Evolutionary conservation across 2,797 vertebrate genomes (phyloP).

Genomic region (Kryptopterus vitreolus): DNA sequence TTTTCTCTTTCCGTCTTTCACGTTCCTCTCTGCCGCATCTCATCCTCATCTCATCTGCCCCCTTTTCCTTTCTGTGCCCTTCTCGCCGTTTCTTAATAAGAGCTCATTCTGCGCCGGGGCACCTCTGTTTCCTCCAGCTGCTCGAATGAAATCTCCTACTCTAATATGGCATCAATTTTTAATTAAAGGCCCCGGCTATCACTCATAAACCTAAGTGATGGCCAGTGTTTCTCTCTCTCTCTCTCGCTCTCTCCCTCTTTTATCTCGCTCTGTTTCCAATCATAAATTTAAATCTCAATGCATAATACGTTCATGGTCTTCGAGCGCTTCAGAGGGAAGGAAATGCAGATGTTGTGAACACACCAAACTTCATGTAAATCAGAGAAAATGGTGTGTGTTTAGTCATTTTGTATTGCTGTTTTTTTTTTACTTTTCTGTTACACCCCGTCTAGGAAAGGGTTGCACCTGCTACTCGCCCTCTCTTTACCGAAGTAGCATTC

Average conservation of each 20-base stretch:
- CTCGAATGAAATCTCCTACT: constrained; percentile 72
- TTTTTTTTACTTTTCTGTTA: too few relatives aligned
- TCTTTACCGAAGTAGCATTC: too few relatives aligned
- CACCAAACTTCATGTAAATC: neutral
- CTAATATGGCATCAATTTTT: constrained; percentile 78
- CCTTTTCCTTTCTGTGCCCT: neutral
- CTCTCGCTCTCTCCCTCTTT: neutral
- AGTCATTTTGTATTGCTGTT: too few relatives aligned
- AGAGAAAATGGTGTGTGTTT: neutral
- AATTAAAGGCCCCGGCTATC: constrained; percentile 70
- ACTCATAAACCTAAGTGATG: constrained; percentile 69
- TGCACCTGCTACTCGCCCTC: too few relatives aligned
- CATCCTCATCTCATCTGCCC: constrained; percentile 21
- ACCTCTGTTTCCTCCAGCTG: constrained; percentile 60
- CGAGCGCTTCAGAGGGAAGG: neutral
- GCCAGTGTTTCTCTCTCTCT: constrained; percentile 30
- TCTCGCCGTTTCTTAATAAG: constrained; percentile 62
- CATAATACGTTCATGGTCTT: neutral
- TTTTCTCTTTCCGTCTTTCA: constrained; percentile 13
- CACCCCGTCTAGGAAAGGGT: too few relatives aligned
- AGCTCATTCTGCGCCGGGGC: constrained; percentile 52
- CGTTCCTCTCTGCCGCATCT: neutral
- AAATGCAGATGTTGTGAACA: neutral
- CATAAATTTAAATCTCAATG: neutral
- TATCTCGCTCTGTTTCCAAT: too few relatives aligned